Evolutionary conservation across 2,113 vertebrate species (phyloP).

Genomic region (Oncorhynchus kisutch): DNA sequence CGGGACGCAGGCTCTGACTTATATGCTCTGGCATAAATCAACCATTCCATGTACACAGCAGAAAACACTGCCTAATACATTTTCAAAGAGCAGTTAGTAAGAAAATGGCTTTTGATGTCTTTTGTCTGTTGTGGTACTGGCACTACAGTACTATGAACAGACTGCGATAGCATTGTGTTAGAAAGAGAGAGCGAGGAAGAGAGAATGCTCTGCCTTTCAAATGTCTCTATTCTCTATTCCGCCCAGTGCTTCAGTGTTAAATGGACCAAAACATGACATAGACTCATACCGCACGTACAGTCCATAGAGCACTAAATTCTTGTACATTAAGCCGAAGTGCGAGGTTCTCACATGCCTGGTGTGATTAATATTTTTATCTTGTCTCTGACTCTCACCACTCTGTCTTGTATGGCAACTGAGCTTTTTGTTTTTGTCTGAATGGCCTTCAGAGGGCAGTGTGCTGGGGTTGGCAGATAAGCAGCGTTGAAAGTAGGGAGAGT

Average conservation of each 20-base stretch:
- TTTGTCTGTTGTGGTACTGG: neutral
- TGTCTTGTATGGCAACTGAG: constrained; percentile 10
- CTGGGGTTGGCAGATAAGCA: constrained; percentile 42
- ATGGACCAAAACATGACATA: too few relatives aligned
- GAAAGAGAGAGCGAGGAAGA: neutral
- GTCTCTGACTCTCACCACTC: constrained; percentile 15
- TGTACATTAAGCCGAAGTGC: too few relatives aligned
- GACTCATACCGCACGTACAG: too few relatives aligned
- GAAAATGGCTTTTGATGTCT: constrained; percentile 8
- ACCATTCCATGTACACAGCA: neutral
- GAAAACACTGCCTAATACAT: neutral
- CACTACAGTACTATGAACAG: too few relatives aligned
- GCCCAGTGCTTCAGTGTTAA: too few relatives aligned
- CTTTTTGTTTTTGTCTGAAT: constrained; percentile 43
- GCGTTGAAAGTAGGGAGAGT: constrained; percentile 25
- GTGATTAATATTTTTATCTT: constrained; percentile 3
- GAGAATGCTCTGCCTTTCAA: too few relatives aligned
- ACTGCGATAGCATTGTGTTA: neutral
- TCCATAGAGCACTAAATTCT: too few relatives aligned
- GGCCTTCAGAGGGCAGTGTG: constrained; percentile 29
- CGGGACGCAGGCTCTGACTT: neutral
- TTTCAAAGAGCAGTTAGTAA: constrained; percentile 8
- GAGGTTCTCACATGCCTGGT: too few relatives aligned
- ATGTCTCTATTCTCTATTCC: too few relatives aligned
- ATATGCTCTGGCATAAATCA: constrained; percentile 18